These are phyloP conservation scores for Tylochromis polylepis DNA, from an alignment of 2,113 vertebrate species.

Conservation along the genomic window DNA sequence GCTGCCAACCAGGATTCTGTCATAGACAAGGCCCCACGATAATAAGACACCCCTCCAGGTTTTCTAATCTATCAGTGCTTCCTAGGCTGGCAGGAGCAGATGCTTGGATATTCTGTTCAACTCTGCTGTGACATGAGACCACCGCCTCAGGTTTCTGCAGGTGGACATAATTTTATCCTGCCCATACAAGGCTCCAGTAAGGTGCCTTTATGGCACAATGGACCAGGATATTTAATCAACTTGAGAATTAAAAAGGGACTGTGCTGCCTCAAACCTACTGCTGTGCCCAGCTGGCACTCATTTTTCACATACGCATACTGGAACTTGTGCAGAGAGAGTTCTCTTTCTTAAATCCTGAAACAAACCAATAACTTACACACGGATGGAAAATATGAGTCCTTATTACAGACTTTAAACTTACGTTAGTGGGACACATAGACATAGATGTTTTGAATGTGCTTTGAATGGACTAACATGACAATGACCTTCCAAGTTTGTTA, in stretches of 20 bases:
- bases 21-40: constrained; percentile 12
- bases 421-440: background rate
- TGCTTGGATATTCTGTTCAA: constrained; percentile 9
- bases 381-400: background rate
- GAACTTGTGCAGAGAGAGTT: background rate
- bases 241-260: background rate
- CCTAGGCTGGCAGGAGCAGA: constrained; percentile 16
- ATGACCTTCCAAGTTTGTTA: background rate
- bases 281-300: background rate
- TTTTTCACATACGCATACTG: background rate
- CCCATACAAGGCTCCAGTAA: background rate
- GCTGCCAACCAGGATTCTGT: constrained; percentile 9
- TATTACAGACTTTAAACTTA: background rate
- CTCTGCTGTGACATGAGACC: constrained; percentile 8
- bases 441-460: background rate
- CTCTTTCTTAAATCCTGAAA: background rate
- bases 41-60: constrained; percentile 29
- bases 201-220: background rate
- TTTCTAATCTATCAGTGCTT: constrained; percentile 26
- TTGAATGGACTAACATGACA: background rate
- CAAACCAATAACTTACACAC: background rate
- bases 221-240: constrained; percentile 12
- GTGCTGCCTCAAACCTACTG: background rate
- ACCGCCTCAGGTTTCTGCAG: background rate
- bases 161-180: background rate